These are phyloP conservation scores for Palaemon carinicauda DNA, from an alignment of 1,140 invertebrate species.

Conservation along the genomic window DNA sequence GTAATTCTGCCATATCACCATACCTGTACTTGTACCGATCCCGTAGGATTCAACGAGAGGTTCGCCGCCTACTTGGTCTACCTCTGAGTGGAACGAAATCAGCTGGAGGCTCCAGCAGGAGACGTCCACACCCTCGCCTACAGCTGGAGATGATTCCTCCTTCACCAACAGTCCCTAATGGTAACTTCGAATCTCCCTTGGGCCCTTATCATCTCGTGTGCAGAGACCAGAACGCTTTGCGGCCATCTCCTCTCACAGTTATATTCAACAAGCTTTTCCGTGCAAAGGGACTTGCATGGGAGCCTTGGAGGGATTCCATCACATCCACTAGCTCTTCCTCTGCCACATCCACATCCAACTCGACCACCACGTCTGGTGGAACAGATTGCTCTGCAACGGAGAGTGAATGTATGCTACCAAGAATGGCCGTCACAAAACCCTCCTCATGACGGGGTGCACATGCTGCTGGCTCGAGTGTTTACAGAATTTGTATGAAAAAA, in stretches of 20 bases:
- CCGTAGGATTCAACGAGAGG: slow-evolving; percentile 77
- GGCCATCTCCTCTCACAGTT: slow-evolving; percentile 7
- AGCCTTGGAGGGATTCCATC: slow-evolving; percentile 42
- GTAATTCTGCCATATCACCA: slow-evolving; percentile 77
- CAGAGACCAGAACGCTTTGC: neutral
- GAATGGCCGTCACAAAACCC: slow-evolving; percentile 22
- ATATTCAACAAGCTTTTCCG: slow-evolving; percentile 50
- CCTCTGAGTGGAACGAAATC: slow-evolving; percentile 59
- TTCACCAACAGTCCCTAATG: slow-evolving; percentile 34
- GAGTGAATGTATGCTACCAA: slow-evolving; percentile 50
- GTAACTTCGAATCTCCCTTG: slow-evolving; percentile 11
- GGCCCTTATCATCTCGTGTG: neutral
- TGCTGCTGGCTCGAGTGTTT: neutral
- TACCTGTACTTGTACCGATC: slow-evolving; percentile 82
- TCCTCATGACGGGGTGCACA: neutral
- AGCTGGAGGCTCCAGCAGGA: slow-evolving; percentile 50
- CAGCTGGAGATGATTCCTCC: slow-evolving; percentile 49
- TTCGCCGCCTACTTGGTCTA: slow-evolving; percentile 71
- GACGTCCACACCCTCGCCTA: slow-evolving; percentile 9
- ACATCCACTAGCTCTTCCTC: slow-evolving; percentile 25
- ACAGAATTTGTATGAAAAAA: too few species aligned
- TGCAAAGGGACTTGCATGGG: slow-evolving; percentile 35
- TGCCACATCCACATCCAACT: neutral
- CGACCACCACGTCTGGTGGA: neutral
- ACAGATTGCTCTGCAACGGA: slow-evolving; percentile 12